phyloP scores from a whole-genome alignment of 2,888 invertebrate species.

The Nematopogon swammerdamellus region DNA sequence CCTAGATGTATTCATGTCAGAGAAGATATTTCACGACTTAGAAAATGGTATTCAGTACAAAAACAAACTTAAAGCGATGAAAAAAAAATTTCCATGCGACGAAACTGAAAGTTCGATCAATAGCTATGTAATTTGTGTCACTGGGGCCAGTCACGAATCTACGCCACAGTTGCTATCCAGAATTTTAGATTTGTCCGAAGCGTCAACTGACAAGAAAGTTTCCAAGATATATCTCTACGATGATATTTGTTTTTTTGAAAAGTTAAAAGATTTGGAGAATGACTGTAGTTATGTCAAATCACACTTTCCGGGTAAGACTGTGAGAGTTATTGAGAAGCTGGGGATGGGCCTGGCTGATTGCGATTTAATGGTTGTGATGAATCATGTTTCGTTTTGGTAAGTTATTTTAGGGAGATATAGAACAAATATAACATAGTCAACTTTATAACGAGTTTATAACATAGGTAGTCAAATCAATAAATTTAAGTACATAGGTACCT shows the following conservation, averaged over 20 bases:
- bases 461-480: too few species aligned
- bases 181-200: constrained; percentile 23
- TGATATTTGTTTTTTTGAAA: constrained; percentile 19
- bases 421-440: too few species aligned
- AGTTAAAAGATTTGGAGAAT: constrained; percentile 28
- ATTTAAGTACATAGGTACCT: too few species aligned
- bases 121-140: constrained; percentile 27
- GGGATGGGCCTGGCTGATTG: constrained; percentile 40
- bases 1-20: constrained; percentile 28
- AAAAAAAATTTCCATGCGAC: constrained; percentile 3
- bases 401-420: constrained; percentile 14
- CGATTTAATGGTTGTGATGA: constrained; percentile 50
- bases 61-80: constrained; percentile 18
- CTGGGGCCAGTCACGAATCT: constrained; percentile 29
- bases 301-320: constrained; percentile 24
- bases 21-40: constrained; percentile 26
- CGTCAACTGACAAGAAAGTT: constrained; percentile 17
- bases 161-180: constrained; percentile 32
- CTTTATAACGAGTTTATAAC: too few species aligned
- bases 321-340: constrained; percentile 36
- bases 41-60: constrained; percentile 26
- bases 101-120: constrained; percentile 12
- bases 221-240: constrained; percentile 36
- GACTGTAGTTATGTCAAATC: constrained; percentile 30
- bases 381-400: constrained; percentile 39